Base-by-base conservation (phyloP, 2,888 invertebrate genomes). In the Protophormia terraenovae region DNA sequence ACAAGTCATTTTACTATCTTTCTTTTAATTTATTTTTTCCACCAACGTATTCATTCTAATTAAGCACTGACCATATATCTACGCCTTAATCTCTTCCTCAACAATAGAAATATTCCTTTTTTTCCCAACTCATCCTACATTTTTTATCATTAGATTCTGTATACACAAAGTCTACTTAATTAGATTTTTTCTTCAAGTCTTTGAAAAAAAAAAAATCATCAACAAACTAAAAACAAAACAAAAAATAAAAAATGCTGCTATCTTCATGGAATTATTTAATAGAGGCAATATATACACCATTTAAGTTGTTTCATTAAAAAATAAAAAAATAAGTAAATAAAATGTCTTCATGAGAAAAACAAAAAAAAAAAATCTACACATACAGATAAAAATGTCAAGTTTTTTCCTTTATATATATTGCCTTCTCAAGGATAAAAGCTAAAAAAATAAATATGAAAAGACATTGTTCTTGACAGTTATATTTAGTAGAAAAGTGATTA, bases 401-500 rank as follows among this genome's bases (percentile, higher is more conserved):
- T 45, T 50, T 53, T 76, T 69, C 19, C 22, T 32, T 53, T 41
- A 27, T 60, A 67, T 14, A 12, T n/a, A 62, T 47, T 24, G 8
- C 22, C 22, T 53, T 58, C 16, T 19, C 38, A 58, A 77, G 66
- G 45, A 84, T 72, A 32, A 77, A 62, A 62, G 35, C 41, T 58
- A 4, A 60, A 12, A 64, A 67, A 50, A 35, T 7, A 53, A 24
- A 62, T 69, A 81, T 62, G 64, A 69, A 66, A 77, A 62, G 67
- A 80, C 60, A 69, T 81, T 85, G 73, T 64, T 47, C 77, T 64
- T 85, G 84, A 78, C 84, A 85, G 73, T 81, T 77, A 69, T 84
- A 84, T 81, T 77, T 73, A 81, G 77, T 62, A 55, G 53, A 69
- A 73, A 84, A 84, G 80, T 84, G 84, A 81, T 81, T 84, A 81